phyloP scores from a whole-genome alignment of 2,888 invertebrate genomes.

The Anagyrus pseudococci region DNA sequence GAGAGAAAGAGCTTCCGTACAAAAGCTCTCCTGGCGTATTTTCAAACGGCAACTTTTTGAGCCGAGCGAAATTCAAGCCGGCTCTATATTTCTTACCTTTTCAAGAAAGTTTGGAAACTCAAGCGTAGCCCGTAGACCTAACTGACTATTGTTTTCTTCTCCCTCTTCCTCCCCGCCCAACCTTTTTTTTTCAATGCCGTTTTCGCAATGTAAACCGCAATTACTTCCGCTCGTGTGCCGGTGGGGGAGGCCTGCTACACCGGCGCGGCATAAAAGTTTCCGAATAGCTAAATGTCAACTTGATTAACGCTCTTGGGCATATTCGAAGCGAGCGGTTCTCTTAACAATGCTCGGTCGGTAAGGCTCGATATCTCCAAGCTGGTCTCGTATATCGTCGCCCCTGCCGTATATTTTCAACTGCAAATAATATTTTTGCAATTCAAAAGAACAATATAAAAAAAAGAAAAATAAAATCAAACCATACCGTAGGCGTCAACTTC shows the following conservation, averaged over 20 bases:
- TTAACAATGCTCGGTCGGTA: background rate
- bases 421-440: background rate
- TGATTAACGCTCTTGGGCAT: background rate
- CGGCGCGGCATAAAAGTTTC: background rate
- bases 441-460: background rate
- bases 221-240: background rate
- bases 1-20: background rate
- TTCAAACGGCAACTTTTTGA: conserved; percentile 18
- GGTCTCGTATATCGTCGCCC: background rate
- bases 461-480: background rate
- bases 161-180: background rate
- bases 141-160: background rate
- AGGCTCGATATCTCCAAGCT: background rate
- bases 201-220: conserved; percentile 2
- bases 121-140: too few species aligned
- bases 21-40: conserved; percentile 11
- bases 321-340: background rate
- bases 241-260: background rate
- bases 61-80: background rate
- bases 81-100: conserved; percentile 8
- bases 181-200: background rate
- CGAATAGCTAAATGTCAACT: background rate
- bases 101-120: background rate
- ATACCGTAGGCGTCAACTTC: too few species aligned
- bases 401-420: background rate